These are phyloP conservation scores for Cordilura impudica DNA, from an alignment of 2,888 invertebrate species.

Conservation along the genomic window DNA sequence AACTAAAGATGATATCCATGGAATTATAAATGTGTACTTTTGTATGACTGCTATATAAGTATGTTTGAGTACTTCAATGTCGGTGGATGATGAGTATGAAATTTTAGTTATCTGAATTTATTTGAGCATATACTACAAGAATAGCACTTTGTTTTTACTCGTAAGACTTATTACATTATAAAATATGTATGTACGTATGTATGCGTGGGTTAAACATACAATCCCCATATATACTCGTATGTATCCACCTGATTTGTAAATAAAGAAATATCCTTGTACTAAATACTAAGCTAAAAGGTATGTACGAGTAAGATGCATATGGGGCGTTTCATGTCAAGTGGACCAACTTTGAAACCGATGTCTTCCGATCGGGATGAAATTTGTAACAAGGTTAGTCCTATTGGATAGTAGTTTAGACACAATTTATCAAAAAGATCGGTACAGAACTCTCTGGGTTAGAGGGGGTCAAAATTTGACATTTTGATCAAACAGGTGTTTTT, in stretches of 20 bases:
- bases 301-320: too few relatives aligned
- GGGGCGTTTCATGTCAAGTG: too few relatives aligned
- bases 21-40: neutral
- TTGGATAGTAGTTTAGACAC: too few relatives aligned
- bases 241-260: neutral
- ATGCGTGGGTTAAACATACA: neutral
- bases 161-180: constrained; percentile 45
- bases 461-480: too few relatives aligned
- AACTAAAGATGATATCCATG: neutral
- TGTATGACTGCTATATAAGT: constrained; percentile 13
- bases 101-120: constrained; percentile 10
- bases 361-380: too few relatives aligned
- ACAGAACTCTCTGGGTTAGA: too few relatives aligned
- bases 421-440: too few relatives aligned
- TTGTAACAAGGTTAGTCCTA: too few relatives aligned
- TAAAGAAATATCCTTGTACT: neutral
- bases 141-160: constrained; percentile 12
- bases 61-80: constrained; percentile 1
- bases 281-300: neutral
- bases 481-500: too few relatives aligned
- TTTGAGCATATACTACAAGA: neutral
- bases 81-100: constrained; percentile 8
- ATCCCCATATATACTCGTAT: neutral
- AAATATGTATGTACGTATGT: neutral
- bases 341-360: too few relatives aligned